Conservation (phyloP, 2,113 vertebrate genomes). For the Gavia stellata region DNA sequence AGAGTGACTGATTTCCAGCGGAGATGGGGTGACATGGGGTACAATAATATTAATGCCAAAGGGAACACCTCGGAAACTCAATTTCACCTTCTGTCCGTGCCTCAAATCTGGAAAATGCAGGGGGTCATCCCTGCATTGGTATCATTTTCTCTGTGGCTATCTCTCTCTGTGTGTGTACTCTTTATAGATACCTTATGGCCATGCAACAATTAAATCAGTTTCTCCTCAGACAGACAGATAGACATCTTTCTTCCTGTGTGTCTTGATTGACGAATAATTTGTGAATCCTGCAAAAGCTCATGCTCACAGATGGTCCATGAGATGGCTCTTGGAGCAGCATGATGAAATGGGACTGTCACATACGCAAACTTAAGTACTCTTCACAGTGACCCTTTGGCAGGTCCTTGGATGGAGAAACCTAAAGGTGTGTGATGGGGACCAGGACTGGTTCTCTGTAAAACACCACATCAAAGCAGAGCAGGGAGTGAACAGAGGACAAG, state of each 20-base stretch:
- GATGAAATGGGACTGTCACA: not conserved
- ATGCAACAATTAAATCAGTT: not conserved
- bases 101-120: not conserved
- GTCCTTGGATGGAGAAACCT: not conserved
- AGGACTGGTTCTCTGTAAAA: not conserved
- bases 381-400: not conserved
- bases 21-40: too few species aligned
- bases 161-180: not conserved
- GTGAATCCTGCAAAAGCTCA: not conserved
- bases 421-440: not conserved
- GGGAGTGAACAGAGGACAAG: not conserved
- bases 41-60: not conserved
- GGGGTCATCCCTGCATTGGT: not conserved
- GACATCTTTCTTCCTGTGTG: not conserved
- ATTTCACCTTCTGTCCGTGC: not conserved
- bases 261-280: not conserved
- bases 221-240: not conserved
- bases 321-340: not conserved
- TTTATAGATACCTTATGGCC: not conserved
- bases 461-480: not conserved
- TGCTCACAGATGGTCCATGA: not conserved
- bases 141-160: not conserved
- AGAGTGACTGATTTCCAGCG: not conserved
- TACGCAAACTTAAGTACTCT: not conserved
- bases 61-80: not conserved